These are phyloP conservation scores for Buceros bicornis DNA, from an alignment of 2,797 vertebrate genomes.

Conservation along the genomic window DNA sequence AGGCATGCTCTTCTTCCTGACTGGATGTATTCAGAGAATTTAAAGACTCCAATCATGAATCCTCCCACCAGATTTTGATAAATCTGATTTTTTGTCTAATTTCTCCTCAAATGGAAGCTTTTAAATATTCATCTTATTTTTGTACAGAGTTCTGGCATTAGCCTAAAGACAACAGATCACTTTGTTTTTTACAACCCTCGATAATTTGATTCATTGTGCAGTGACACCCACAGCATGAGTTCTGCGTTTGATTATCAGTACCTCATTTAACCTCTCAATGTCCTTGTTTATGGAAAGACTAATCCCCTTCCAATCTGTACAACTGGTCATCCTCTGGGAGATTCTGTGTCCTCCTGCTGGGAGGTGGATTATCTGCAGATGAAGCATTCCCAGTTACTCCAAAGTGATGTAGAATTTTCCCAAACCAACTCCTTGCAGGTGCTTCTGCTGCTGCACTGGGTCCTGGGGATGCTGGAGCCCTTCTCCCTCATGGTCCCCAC, in stretches of 20 bases:
- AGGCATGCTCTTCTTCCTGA: not conserved
- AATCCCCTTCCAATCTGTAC: not conserved
- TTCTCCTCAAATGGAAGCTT: not conserved
- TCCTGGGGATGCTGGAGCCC: not conserved
- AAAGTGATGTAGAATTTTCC: not conserved
- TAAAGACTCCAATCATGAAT: not conserved
- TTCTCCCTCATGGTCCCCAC: fast-evolving
- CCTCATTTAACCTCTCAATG: not conserved
- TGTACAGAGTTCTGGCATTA: not conserved
- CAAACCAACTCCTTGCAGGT: fast-evolving
- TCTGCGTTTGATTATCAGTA: not conserved
- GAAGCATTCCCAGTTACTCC: not conserved
- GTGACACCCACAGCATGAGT: not conserved
- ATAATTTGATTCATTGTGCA: not conserved
- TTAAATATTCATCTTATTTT: not conserved
- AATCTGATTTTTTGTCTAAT: not conserved
- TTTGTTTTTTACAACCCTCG: not conserved
- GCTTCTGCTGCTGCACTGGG: fast-evolving
- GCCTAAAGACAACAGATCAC: not conserved
- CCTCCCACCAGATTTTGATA: not conserved
- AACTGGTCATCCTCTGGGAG: not conserved
- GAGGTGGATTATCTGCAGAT: not conserved
- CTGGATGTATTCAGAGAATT: not conserved
- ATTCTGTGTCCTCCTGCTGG: not conserved
- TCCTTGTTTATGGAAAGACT: not conserved